A percentile compares a stretch with the other conserved stretches of the same genome.
phyloP scores from a whole-genome alignment of 2,888 invertebrate species.

The Tuberolachnus salignus region DNA sequence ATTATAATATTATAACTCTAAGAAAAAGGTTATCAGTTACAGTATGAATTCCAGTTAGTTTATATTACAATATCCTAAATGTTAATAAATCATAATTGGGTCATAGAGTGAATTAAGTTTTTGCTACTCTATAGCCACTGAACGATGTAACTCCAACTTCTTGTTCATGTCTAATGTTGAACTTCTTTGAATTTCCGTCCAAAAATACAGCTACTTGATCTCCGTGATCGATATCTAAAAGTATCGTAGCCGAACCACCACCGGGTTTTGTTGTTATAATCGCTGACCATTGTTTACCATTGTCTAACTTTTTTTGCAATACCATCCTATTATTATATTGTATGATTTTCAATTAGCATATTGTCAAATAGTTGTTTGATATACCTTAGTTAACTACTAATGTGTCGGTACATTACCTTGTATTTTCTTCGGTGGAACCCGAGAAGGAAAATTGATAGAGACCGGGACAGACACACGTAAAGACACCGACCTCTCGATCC shows the following conservation, averaged over 20 bases:
- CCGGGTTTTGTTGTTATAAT: slow-evolving; percentile 29
- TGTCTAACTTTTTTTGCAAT: slow-evolving; percentile 32
- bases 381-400: neutral
- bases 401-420: slow-evolving; percentile 21
- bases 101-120: neutral
- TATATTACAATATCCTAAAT: neutral
- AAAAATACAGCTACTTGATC: slow-evolving; percentile 44
- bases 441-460: slow-evolving; percentile 51
- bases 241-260: slow-evolving; percentile 46
- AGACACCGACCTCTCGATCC: slow-evolving; percentile 43
- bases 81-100: neutral
- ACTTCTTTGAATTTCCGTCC: slow-evolving; percentile 15
- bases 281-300: slow-evolving; percentile 34
- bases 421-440: slow-evolving; percentile 30
- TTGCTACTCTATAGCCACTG: slow-evolving; percentile 41
- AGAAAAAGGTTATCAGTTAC: neutral
- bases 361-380: neutral
- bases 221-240: slow-evolving; percentile 25
- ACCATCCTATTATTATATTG: slow-evolving; percentile 17
- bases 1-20: neutral
- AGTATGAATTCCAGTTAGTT: neutral
- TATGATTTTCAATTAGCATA: neutral
- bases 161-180: slow-evolving; percentile 23
- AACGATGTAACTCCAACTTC: slow-evolving; percentile 29
- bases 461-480: slow-evolving; percentile 32